Conservation (phyloP, 1,140 invertebrate genomes). For the Hesperophylax magnus region DNA sequence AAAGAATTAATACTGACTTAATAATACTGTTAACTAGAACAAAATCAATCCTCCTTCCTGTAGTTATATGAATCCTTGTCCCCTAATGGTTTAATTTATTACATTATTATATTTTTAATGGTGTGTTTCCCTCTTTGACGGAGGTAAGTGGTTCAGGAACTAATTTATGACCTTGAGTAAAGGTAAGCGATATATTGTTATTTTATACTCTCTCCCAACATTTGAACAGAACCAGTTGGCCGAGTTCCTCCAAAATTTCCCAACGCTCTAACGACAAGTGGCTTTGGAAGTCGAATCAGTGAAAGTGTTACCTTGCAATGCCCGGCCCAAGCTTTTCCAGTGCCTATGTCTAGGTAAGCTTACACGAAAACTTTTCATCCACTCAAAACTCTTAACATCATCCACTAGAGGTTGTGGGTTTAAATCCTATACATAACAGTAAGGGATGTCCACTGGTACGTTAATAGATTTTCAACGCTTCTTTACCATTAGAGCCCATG, state of each 20-base stretch:
- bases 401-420: too few species aligned
- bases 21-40: neutral
- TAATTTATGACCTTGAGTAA: neutral
- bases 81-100: constrained; percentile 3
- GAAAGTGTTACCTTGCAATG: constrained; percentile 75
- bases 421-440: too few species aligned
- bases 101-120: constrained; percentile 2
- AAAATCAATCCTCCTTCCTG: constrained; percentile 16
- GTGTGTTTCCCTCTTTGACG: neutral
- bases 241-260: constrained; percentile 78
- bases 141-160: constrained; percentile 28
- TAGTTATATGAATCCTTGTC: constrained; percentile 12
- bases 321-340: constrained; percentile 76
- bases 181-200: constrained; percentile 27
- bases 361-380: constrained; percentile 54
- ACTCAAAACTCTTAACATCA: constrained; percentile 56
- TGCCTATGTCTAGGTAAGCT: constrained; percentile 76
- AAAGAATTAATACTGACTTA: neutral
- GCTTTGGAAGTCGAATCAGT: constrained; percentile 72
- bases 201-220: constrained; percentile 51
- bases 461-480: constrained; percentile 7
- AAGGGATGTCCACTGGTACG: neutral
- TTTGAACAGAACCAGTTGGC: constrained; percentile 74
- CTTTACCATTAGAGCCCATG: constrained; percentile 71
- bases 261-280: constrained; percentile 76